Conservation (phyloP, 2,888 invertebrate genomes). For the Zygaena filipendulae region DNA sequence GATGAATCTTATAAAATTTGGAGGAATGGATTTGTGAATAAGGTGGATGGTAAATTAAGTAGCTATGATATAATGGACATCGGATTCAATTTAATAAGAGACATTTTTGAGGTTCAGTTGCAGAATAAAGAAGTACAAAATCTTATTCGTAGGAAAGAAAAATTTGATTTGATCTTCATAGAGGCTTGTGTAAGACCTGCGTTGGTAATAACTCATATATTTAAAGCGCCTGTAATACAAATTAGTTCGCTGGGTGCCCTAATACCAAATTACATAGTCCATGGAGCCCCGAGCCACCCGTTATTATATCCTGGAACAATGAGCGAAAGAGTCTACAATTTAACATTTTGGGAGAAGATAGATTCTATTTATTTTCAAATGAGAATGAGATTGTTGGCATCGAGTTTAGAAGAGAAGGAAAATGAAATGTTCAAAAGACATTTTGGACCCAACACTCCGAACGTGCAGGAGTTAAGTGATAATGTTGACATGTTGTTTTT, state of each 20-base stretch:
- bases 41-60: conserved; percentile 6
- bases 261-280: conserved; percentile 8
- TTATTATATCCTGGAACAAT: conserved; percentile 17
- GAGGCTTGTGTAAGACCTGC: conserved; percentile 15
- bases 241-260: conserved; percentile 18
- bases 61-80: conserved; percentile 11
- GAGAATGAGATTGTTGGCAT: not conserved
- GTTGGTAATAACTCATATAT: conserved; percentile 16
- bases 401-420: conserved; percentile 8
- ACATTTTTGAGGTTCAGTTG: conserved; percentile 18
- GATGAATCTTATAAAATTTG: conserved; percentile 24
- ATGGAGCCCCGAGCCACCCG: conserved; percentile 21
- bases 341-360: conserved; percentile 19
- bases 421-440: conserved; percentile 11
- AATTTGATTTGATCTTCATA: conserved; percentile 19
- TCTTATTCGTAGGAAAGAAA: conserved; percentile 17
- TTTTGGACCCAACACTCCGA: conserved; percentile 13
- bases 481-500: conserved; percentile 34
- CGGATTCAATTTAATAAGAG: conserved; percentile 4
- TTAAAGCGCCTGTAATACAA: conserved; percentile 18
- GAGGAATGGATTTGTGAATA: conserved; percentile 10
- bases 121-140: conserved; percentile 17
- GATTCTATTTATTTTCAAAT: conserved; percentile 7
- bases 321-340: conserved; percentile 18
- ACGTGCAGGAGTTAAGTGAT: conserved; percentile 19